Evolutionary conservation across 1,140 invertebrate species (phyloP).

Genomic region (Pseudomyrmex dendroicus): DNA sequence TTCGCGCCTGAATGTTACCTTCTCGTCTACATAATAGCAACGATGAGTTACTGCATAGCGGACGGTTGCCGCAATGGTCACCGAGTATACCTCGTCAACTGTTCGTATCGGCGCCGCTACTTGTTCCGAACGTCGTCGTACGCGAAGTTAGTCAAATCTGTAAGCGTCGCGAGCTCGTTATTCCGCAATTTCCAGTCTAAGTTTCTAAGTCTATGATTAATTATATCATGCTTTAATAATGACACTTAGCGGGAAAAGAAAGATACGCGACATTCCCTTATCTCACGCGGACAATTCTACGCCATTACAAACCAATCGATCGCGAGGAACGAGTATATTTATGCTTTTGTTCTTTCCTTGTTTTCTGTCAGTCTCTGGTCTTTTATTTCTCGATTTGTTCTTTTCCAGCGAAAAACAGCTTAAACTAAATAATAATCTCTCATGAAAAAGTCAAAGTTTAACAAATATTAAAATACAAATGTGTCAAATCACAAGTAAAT

Average conservation of each 20-base stretch:
- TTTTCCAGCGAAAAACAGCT: neutral
- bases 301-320: conserved; percentile 37
- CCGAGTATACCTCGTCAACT: too few relatives aligned
- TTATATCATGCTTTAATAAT: conserved; percentile 25
- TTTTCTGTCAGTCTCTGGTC: neutral
- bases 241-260: neutral
- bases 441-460: neutral
- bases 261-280: conserved; percentile 27
- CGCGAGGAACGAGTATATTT: conserved; percentile 44
- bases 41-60: too few relatives aligned
- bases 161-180: too few relatives aligned
- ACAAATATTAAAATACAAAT: conserved; percentile 17
- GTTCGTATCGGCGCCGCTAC: too few relatives aligned
- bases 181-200: too few relatives aligned
- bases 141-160: too few relatives aligned
- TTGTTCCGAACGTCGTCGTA: too few relatives aligned
- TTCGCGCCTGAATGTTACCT: too few relatives aligned
- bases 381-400: too few relatives aligned
- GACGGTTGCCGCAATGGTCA: too few relatives aligned
- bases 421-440: conserved; percentile 2
- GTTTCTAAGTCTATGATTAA: too few relatives aligned
- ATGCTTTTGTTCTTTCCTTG: conserved; percentile 17
- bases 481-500: neutral
- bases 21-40: too few relatives aligned
- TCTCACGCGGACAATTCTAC: neutral